Conservation (phyloP, 2,888 invertebrate species). For the Copidosoma aretas region DNA sequence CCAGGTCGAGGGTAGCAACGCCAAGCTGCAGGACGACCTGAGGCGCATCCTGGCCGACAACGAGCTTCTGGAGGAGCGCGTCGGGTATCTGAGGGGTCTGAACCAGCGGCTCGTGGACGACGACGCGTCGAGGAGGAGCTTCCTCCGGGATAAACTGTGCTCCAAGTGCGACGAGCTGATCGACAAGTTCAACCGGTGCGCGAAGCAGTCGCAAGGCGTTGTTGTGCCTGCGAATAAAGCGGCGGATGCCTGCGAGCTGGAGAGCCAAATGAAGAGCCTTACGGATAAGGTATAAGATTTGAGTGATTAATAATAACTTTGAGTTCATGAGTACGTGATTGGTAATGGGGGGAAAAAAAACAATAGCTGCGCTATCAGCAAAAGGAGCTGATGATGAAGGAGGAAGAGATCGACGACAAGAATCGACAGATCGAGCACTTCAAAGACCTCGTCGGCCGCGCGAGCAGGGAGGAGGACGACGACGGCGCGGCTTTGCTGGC, state of each 20-base stretch:
- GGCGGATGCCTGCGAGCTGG: not conserved
- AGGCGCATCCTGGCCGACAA: conserved; percentile 43
- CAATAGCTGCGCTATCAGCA: conserved; percentile 19
- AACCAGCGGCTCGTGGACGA: conserved; percentile 36
- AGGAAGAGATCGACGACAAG: conserved; percentile 43
- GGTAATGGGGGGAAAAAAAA: too few species aligned
- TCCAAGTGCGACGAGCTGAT: conserved; percentile 26
- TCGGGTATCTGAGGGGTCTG: conserved; percentile 32
- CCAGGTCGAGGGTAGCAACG: conserved; percentile 41
- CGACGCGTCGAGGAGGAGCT: not conserved
- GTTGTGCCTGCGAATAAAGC: not conserved
- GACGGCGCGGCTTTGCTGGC: conserved; percentile 8
- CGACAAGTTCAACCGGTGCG: conserved; percentile 10
- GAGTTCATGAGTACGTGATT: too few species aligned
- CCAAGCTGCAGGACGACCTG: conserved; percentile 43
- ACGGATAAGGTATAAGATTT: conserved; percentile 25
- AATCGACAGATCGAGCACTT: conserved; percentile 40
- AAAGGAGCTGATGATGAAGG: conserved; percentile 32
- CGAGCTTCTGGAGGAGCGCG: conserved; percentile 35
- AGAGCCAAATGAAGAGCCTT: conserved; percentile 24
- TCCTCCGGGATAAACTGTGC: not conserved
- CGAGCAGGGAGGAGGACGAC: conserved; percentile 18
- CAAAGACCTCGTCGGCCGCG: not conserved
- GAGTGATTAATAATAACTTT: too few species aligned
- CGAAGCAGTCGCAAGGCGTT: not conserved